A percentile compares a stretch with the other conserved stretches of the same genome.
Conservation (phyloP, 2,888 invertebrate genomes). For the Orthonevra nobilis region DNA sequence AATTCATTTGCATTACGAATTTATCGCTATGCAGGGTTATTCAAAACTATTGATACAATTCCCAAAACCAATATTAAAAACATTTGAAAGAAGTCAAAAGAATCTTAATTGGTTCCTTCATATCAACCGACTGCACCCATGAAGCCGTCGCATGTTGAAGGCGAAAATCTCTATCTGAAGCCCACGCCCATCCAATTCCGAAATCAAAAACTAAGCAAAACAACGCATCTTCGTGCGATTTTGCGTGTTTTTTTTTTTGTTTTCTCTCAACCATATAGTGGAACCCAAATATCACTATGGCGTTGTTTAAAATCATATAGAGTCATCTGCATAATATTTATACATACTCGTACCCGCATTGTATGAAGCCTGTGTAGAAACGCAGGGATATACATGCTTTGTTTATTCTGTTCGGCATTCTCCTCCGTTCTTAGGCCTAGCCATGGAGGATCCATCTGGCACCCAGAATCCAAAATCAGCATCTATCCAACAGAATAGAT, state of each 20-base stretch:
- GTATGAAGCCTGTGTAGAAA: conserved; percentile 9
- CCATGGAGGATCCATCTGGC: conserved; percentile 58
- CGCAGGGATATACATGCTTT: conserved; percentile 48
- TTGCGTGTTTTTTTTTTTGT: too few species aligned
- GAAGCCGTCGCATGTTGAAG: too few species aligned
- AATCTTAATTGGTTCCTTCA: too few species aligned
- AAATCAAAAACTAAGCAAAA: conserved; percentile 25
- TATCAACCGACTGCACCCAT: too few species aligned
- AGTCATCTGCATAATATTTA: conserved; percentile 63
- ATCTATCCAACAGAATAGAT: conserved; percentile 57
- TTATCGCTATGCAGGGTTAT: too few species aligned
- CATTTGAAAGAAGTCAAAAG: too few species aligned
- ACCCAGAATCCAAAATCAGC: conserved; percentile 66
- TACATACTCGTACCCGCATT: conserved; percentile 22
- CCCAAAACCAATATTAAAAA: too few species aligned
- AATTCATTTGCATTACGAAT: too few species aligned
- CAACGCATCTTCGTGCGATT: conserved; percentile 32
- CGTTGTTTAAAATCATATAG: conserved; percentile 47
- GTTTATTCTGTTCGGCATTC: conserved; percentile 54
- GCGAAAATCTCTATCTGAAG: conserved; percentile 20
- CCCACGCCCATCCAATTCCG: conserved; percentile 28
- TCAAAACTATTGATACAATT: too few species aligned
- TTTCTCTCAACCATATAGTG: conserved; percentile 3
- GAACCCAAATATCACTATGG: conserved; percentile 26
- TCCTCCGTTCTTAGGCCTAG: conserved; percentile 58